Evolutionary conservation across 2,113 vertebrate species (phyloP), one percentile per base, ranked within the genome.

Genomic region (Chloebia gouldiae): DNA sequence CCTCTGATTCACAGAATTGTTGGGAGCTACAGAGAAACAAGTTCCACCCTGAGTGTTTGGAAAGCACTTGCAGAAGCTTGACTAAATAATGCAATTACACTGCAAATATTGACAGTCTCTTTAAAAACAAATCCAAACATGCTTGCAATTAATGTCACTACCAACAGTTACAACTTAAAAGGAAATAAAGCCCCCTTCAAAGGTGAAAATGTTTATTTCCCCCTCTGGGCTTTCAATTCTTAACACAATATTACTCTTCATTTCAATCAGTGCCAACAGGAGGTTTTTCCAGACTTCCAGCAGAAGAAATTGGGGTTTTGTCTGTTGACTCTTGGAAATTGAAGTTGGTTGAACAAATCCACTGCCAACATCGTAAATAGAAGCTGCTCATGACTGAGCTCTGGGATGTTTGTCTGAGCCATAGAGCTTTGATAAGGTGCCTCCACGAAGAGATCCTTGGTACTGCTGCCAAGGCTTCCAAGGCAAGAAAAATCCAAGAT

Each of bases 241-340:
- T 39, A 81, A 54, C 42, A 57, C 35, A 47, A 89, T 66, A 56
- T 76, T 39, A 18, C 9, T 89, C 59, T 33, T 71, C 37, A 30
- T 60, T 84, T 81, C 65, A 76, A 30, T 33, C 53, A 73, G 7
- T 33, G 64, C 42, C 81, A 78, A 42, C 13, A 84, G 51, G 72
- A 91, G 33, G 35, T 66, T 96, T 95, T 64, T 66, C 49, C 85
- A 60, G 81, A 24, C 57, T 91, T 95, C 39, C 81, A 90, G 70
- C 27, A 71, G 65, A 57, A 94, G 70, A 69, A 87, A 81, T 2
- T 44, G 30, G 27, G 14, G 0, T 39, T 90, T 89, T 81, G 24
- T 75, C 78, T 76, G 73, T 64, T 90, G 87, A 49, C 92, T 85
- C 7, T 18, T 82, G 78, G 87, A 91, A 91, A 79, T 2, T 71